These are phyloP conservation scores for Nemotelus nigrinus DNA, from an alignment of 2,888 invertebrate genomes.

Conservation along the genomic window DNA sequence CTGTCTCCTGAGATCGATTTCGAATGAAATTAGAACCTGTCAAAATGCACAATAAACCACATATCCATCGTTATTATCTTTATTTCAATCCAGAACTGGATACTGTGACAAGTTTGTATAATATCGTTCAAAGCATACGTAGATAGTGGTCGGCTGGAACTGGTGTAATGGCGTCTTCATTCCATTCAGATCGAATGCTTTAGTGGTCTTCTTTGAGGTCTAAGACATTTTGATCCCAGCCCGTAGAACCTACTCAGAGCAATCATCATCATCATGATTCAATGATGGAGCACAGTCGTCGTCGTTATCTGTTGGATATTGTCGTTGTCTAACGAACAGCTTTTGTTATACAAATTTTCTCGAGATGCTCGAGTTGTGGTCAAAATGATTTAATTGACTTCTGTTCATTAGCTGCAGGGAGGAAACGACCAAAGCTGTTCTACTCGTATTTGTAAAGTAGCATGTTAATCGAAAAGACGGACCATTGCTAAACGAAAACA, in stretches of 20 bases:
- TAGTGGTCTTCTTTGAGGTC: background rate
- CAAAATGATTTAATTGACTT: conserved; percentile 38
- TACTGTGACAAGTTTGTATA: conserved; percentile 1
- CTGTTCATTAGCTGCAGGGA: conserved; percentile 27
- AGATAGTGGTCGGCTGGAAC: background rate
- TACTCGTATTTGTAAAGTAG: too few species aligned
- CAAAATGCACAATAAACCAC: conserved; percentile 19
- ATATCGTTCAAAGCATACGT: background rate
- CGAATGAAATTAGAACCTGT: conserved; percentile 17
- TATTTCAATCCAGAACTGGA: background rate
- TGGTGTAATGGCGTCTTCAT: background rate
- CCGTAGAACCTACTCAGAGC: background rate
- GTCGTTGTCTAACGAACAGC: conserved; percentile 23
- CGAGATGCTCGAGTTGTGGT: conserved; percentile 17
- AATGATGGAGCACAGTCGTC: background rate
- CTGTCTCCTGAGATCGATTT: background rate
- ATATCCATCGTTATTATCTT: conserved; percentile 12
- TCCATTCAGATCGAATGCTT: conserved; percentile 1
- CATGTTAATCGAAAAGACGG: too few species aligned
- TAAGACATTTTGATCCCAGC: background rate
- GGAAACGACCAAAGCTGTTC: background rate
- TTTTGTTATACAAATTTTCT: conserved; percentile 42
- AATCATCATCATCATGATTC: conserved; percentile 8
- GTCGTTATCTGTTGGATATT: background rate
- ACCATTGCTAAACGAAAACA: too few species aligned